Base-by-base conservation (phyloP, 2,797 vertebrate genomes). In the Helarctos malayanus region DNA sequence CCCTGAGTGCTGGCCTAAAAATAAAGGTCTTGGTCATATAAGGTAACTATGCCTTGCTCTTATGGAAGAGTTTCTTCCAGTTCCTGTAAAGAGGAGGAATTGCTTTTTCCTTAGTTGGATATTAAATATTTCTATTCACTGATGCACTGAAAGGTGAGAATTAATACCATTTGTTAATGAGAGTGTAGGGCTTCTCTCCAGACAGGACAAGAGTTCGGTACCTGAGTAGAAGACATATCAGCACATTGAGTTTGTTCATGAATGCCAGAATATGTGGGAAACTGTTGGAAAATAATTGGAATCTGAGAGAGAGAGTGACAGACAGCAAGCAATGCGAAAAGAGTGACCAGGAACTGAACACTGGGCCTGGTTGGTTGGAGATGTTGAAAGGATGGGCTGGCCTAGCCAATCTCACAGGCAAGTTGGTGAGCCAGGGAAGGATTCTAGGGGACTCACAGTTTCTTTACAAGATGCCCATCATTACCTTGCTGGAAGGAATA, bases 201-300 rank as follows among this genome's bases (percentile, higher is more conserved):
- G 35, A 80, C 27, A 95, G 14, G 19, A 10, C 10, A 59, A 49
- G 32, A 19, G 6, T 32, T 76, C 52, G 52, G 25, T 21, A 76
- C 54, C 23, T 83, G 41, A 12, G 23, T 69, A 83, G 68, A 96
- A 92, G 52, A 94, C 25, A 52, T 29, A 76, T 38, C 29, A 89
- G 21, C 2, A 63, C 25, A 71, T 2, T 68, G 86, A 68, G 10
- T 32, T 61, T 85, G 11, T 83, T 93, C 41, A 79, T 91, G 49
- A 94, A 82, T 23, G 38, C 47, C 83, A 91, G 41, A 71, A 89
- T 57, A 80, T 63, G 76, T 68, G n/a, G 54, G 25, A 78, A 83
- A 65, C 8, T 25, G 57, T 56, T 90, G 86, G n/a, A 86, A 88
- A 93, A 82, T 56, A 59, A 75, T 57, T 82, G 25, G 54, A 96